Evolutionary conservation across 2,113 vertebrate species (phyloP), one percentile per base, ranked within the genome.

Genomic region (Pan paniscus): DNA sequence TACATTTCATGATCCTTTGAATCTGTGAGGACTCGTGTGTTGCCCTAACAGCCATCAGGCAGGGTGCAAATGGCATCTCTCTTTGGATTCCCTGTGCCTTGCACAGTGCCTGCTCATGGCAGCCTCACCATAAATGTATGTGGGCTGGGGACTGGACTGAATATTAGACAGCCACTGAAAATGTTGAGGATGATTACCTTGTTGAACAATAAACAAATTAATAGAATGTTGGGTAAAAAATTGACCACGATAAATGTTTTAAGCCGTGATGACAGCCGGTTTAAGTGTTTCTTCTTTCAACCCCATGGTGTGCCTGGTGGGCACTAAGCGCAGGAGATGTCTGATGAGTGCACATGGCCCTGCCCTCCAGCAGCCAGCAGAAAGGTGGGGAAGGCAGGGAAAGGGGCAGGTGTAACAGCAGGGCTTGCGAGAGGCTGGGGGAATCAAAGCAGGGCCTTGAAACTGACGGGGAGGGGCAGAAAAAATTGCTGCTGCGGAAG

Each of bases 271-370:
- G 32, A 13, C 10, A 1, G 81, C 2, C 2, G 25, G 17, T 55
- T 35, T 14, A 30, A 50, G 40, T 1, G 5, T 9, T n/a, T 30
- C 48, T 50, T 3, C 23, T 46, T 64, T 84, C 55, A 13, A 30
- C 43, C 0, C 0, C 0, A 2, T 3, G 0, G 46, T 1, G n/a
- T 7, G 5, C 25, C 57, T 8, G 43, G n/a, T 17, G 0, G 61
- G 78, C 9, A 30, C 6, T 11, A 12, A 13, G 75, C 0, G 0
- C 23, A 2, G 27, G 13, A 10, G 46, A 11, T 8, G 13, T 32
- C 25, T 4, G 14, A 0, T 1, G 82, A 17, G 10, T 0, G 5
- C 30, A 9, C 20, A 0, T 0, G 64, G 35, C 13, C 14, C 32
- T 30, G 72, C 9, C 35, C 16, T 6, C 25, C 0, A 17, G 84